Evolutionary conservation across 1,140 invertebrate species (phyloP).

Genomic region (Oppia nitens): DNA sequence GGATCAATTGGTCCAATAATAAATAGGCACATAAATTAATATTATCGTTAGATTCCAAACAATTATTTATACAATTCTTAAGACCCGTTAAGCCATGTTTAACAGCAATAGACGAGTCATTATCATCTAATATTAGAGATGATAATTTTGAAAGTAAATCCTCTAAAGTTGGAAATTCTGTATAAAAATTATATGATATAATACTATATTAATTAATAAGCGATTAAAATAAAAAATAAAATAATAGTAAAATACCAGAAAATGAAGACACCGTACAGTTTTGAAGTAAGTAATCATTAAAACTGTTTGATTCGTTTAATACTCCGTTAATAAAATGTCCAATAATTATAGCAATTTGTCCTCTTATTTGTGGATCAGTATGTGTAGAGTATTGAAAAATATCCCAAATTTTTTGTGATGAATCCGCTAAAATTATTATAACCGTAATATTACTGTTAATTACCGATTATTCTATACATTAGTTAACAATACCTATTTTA

Average conservation of each 20-base stretch:
- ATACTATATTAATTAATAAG: neutral
- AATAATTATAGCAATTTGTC: conserved; percentile 45
- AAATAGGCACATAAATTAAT: conserved; percentile 25
- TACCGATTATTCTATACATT: no score
- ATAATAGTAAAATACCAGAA: neutral
- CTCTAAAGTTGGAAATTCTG: conserved; percentile 7
- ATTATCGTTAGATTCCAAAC: conserved; percentile 36
- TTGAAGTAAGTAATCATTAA: conserved; percentile 6
- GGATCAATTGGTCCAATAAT: conserved; percentile 43
- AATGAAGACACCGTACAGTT: neutral
- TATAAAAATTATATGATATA: neutral
- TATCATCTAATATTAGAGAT: neutral
- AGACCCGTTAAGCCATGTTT: conserved; percentile 27
- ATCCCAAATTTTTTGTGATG: conserved; percentile 41
- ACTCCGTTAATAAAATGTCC: conserved; percentile 41
- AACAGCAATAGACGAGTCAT: conserved; percentile 27
- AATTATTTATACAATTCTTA: conserved; percentile 35
- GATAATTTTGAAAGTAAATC: neutral
- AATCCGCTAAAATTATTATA: conserved; percentile 19
- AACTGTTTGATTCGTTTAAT: neutral
- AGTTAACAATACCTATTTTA: neutral
- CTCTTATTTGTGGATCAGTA: conserved; percentile 62
- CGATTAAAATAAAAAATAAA: neutral
- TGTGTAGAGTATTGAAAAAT: conserved; percentile 49
- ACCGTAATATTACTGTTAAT: no score